phyloP scores from a whole-genome alignment of 1,140 invertebrate genomes.

The Platorchestia sp. region DNA sequence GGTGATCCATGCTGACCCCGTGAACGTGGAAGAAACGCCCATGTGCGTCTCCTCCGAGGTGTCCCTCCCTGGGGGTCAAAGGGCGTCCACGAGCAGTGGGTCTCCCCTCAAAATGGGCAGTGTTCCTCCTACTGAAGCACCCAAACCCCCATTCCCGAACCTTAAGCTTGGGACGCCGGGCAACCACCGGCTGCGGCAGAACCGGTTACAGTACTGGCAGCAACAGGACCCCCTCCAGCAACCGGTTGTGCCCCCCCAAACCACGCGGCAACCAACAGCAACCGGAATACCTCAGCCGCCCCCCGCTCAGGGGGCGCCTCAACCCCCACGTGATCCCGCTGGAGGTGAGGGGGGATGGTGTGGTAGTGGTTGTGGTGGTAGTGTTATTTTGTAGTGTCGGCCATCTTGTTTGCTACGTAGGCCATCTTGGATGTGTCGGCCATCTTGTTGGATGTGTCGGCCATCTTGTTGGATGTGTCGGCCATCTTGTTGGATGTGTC shows the following conservation, averaged over 20 bases:
- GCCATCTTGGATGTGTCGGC: too few species aligned
- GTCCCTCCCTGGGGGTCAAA: background rate
- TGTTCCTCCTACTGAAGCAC: background rate
- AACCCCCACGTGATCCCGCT: background rate
- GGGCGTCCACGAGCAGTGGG: background rate
- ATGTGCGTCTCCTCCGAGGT: background rate
- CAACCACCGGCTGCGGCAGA: background rate
- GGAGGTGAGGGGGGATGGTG: constrained; percentile 24
- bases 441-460: too few species aligned
- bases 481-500: too few species aligned
- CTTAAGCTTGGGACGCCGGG: background rate
- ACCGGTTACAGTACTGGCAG: constrained; percentile 3
- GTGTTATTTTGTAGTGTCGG: too few species aligned
- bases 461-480: too few species aligned
- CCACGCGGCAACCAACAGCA: background rate
- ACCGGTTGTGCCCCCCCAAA: background rate
- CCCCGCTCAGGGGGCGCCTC: background rate
- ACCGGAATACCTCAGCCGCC: background rate
- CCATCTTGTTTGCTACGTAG: too few species aligned
- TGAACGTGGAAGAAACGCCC: background rate
- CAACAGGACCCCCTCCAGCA: background rate
- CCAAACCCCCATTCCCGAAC: background rate
- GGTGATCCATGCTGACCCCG: background rate
- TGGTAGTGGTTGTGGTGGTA: too few species aligned
- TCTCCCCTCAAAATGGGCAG: background rate